Base-by-base conservation (phyloP, 2,888 invertebrate species). In the Endotricha flammealis region DNA sequence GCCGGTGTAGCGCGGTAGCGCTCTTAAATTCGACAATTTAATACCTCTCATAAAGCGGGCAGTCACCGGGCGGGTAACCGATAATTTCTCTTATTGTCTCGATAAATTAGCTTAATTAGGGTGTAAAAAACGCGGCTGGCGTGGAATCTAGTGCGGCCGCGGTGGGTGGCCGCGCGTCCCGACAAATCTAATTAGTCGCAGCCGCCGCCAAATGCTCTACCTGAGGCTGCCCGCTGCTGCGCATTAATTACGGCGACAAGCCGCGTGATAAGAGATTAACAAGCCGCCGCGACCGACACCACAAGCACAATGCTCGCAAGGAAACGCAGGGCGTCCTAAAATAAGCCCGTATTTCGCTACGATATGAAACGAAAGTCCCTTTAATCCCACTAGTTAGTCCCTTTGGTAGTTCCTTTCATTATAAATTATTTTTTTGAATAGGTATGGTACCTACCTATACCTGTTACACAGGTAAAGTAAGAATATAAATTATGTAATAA, bases 91-190 rank as follows among this genome's bases (percentile, higher is more conserved):
- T 76, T 75, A 79, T 80, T 81, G 82, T 81, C 76, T 72, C 83
- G 73, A 83, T 85, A 85, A 85, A 85, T 83, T 83, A 85, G 75
- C 74, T 81, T 85, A 85, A 85, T 85, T 83, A 81, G 82, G 80
- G 83, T 75, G 79, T 80, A 80, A 81, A 82, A 79, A 77, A 80
- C 64, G 64, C 59, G 62, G 58, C 69, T 59, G 67, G 67, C 64
- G 69, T 61, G 75, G 81, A 75, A 80, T 78, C 81, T 82, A 82
- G 79, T 65, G 67, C 70, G 64, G 10, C 45, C 73, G 53, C 68
- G 51, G 76, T 82, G 83, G 83, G 83, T 82, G 82, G 82, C 52
- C 70, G 50, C 22, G 40, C 45, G 38, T 34, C 44, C 42, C 34
- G 38, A 42, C 48, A 32, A 29, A 36, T 40, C 46, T 53, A 60